Evolutionary conservation across 2,888 invertebrate genomes (phyloP), one percentile per base, ranked within the genome.

Genomic region (Liopterus haemorrhoidalis): DNA sequence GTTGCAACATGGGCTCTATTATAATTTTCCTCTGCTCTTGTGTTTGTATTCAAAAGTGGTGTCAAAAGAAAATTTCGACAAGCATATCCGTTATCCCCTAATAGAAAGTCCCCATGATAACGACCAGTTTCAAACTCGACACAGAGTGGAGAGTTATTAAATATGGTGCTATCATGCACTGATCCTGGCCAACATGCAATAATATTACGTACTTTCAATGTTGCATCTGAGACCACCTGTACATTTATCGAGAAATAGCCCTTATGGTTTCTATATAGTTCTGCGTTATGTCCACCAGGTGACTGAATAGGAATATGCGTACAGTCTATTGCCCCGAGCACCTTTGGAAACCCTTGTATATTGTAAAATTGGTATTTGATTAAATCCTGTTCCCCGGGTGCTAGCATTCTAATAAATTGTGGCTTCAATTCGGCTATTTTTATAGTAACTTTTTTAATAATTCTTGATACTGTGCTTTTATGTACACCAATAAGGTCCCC

Each of bases 81-180:
- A 4, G 21, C 3, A 12, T 35, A 35, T 5, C 35, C 35, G 21
- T 12, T 11, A 35, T 35, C 21, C 1, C 35, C 21, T 14, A 35
- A 20, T 16, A 35, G 20, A 9, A 19, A 8, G 12, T 8, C 12
- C 6, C 21, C 14, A 6, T 6, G 19, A 35, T 35, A 35, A 4
- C 19, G n/a, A 16, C 21, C 21, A 8, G n/a, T 8, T 11, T 35
- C 21, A 20, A 35, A 35, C 19, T 35, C 35, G n/a, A 19, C 5
- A 16, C 44, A 48, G 16, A 53, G 36, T 8, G 35, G 37, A 4
- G 41, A 57, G 35, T 53, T 53, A 33, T 52, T 48, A 46, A 59
- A 61, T 14, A 61, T 57, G n/a, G 54, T 57, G 16, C 37, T 38
- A 48, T 61, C 59, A 47, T 59, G 57, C 2, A 49, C 40, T 3